Evolutionary conservation across 2,797 vertebrate genomes (phyloP).

Genomic region (Tapera naevia): DNA sequence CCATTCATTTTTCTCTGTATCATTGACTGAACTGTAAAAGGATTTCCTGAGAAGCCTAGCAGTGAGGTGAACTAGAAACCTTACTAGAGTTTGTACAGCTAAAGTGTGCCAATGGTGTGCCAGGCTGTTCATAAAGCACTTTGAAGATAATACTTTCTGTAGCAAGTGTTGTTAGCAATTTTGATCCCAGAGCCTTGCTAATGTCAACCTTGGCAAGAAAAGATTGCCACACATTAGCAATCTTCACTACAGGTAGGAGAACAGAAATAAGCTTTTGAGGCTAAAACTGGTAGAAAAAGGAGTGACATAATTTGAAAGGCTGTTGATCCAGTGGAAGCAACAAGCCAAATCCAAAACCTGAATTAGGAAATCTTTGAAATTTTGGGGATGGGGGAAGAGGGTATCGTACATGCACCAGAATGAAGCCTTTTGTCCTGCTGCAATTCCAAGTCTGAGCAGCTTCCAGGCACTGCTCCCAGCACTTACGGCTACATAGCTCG

Average conservation of each 20-base stretch:
- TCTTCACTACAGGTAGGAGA: background rate
- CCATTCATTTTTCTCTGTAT: background rate
- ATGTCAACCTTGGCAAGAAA: background rate
- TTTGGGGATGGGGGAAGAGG: background rate
- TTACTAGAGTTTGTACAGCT: background rate
- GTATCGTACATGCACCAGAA: background rate
- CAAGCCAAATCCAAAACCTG: background rate
- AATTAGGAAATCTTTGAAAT: background rate
- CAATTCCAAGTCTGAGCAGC: background rate
- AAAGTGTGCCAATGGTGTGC: background rate
- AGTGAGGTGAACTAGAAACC: background rate
- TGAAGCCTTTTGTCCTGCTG: background rate
- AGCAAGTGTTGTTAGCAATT: background rate
- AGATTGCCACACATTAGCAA: background rate
- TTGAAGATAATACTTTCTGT: background rate
- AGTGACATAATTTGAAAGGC: background rate
- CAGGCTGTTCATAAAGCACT: background rate
- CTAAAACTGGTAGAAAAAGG: background rate
- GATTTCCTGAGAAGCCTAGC: background rate
- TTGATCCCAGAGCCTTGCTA: background rate
- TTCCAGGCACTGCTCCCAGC: background rate
- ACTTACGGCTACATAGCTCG: background rate
- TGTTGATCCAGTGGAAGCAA: background rate
- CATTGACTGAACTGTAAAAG: background rate
- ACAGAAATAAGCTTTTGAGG: background rate